Percentiles rank a stretch among this genome's conserved stretches.
Evolutionary conservation across 30 jellyfish, hydroid and myxozoan genomes (phyloP).

Genomic region (Turritopsis dohrnii): DNA sequence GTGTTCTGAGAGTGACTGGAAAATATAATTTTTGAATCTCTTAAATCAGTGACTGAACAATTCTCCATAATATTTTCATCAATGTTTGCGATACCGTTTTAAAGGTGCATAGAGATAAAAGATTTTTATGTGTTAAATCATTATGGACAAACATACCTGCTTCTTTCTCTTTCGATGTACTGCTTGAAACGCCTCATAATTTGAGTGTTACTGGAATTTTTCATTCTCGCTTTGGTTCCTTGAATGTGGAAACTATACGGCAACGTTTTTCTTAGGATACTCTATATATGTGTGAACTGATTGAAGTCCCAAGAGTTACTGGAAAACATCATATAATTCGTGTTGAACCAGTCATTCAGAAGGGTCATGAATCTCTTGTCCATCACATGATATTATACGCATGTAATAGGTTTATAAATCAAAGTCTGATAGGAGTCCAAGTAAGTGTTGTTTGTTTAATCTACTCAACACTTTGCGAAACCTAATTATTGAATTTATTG

Average conservation of each 20-base stretch:
- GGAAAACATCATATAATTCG: neutral
- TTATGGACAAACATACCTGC: too few species aligned
- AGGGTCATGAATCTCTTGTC: neutral
- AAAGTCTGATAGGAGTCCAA: neutral
- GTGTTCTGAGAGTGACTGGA: too few species aligned
- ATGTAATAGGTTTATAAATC: neutral
- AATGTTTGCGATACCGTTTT: neutral
- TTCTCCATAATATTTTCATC: neutral
- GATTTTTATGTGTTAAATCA: too few species aligned
- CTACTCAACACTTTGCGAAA: too few species aligned
- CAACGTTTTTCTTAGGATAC: neutral
- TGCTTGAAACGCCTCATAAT: too few species aligned
- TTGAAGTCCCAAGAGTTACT: neutral
- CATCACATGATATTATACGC: neutral
- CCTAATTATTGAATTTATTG: too few species aligned
- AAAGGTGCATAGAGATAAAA: too few species aligned
- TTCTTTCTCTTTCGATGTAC: too few species aligned
- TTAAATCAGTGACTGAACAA: neutral
- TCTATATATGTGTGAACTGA: neutral
- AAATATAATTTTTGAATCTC: too few species aligned
- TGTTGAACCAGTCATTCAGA: neutral
- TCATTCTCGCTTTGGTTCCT: too few species aligned
- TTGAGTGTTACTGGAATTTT: neutral
- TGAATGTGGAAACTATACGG: too few species aligned
- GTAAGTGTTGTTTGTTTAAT: neutral